Conservation (phyloP, 2,797 vertebrate genomes). For the Cottoperca gobio region DNA sequence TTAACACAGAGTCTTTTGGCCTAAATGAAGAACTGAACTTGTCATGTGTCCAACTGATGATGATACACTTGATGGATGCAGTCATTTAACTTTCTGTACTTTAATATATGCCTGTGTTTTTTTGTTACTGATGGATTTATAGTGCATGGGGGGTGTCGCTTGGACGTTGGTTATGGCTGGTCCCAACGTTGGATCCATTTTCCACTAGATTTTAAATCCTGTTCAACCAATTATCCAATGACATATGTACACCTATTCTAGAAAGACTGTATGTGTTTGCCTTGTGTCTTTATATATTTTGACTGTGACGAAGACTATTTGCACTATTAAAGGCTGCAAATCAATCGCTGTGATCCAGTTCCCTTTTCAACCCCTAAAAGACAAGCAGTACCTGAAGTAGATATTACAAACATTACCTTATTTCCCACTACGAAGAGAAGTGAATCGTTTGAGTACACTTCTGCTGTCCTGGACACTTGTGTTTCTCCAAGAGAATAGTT, state of each 20-base stretch:
- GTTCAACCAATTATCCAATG: neutral
- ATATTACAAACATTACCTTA: constrained; percentile 83
- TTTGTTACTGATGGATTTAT: neutral
- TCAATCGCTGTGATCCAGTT: neutral
- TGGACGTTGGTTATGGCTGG: neutral
- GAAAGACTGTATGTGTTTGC: neutral
- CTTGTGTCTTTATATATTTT: neutral
- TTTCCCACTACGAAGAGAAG: constrained; percentile 90
- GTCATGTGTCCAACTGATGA: neutral
- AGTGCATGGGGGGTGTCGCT: neutral
- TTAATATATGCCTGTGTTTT: neutral
- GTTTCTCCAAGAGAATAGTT: constrained; percentile 91
- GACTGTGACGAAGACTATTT: neutral
- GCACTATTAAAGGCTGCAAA: neutral
- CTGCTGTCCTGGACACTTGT: constrained; percentile 81
- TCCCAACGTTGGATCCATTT: neutral
- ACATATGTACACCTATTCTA: neutral
- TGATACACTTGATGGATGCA: neutral
- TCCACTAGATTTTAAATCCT: neutral
- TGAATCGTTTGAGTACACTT: constrained; percentile 76
- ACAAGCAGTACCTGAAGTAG: neutral
- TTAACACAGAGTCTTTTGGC: neutral
- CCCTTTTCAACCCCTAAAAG: neutral
- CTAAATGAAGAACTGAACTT: neutral
- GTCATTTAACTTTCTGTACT: neutral